These are phyloP conservation scores for Oryzias dopingdopingensis DNA, from an alignment of 2,797 vertebrate species.

Conservation along the genomic window DNA sequence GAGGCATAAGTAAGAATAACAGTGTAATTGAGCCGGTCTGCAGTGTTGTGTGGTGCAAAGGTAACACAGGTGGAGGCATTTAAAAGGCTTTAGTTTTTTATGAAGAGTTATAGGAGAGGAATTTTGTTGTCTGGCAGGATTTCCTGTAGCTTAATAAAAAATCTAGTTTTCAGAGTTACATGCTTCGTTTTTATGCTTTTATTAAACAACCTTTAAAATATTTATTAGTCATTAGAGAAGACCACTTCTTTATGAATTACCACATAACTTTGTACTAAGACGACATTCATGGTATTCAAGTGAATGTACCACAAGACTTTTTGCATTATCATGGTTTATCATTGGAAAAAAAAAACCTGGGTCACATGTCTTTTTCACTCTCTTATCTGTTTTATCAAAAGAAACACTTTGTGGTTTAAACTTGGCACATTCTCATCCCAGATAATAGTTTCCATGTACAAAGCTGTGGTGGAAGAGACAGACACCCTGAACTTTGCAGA, in stretches of 20 bases:
- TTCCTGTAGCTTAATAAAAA: constrained; percentile 53
- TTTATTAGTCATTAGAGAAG: constrained; percentile 34
- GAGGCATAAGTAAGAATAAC: constrained; percentile 72
- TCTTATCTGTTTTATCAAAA: constrained; percentile 45
- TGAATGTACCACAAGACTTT: not conserved
- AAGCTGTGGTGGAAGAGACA: constrained; percentile 44
- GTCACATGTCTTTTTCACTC: constrained; percentile 26
- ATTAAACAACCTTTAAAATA: constrained; percentile 35
- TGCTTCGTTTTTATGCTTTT: constrained; percentile 31
- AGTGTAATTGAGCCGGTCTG: constrained; percentile 64
- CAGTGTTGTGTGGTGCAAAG: constrained; percentile 51
- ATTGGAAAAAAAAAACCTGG: constrained; percentile 36
- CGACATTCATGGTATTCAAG: not conserved
- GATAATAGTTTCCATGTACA: constrained; percentile 77
- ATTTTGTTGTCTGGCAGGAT: constrained; percentile 49
- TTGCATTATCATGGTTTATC: constrained; percentile 24
- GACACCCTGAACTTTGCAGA: constrained; percentile 54
- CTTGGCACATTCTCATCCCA: constrained; percentile 57
- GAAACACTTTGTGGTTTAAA: constrained; percentile 53
- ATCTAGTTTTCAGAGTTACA: constrained; percentile 42
- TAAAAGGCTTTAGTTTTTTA: constrained; percentile 51
- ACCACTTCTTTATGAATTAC: constrained; percentile 15
- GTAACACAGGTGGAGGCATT: constrained; percentile 59
- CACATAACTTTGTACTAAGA: constrained; percentile 5
- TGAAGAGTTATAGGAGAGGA: constrained; percentile 42